Base-by-base conservation (phyloP, 2,113 vertebrate species). In the Eulemur rufifrons region DNA sequence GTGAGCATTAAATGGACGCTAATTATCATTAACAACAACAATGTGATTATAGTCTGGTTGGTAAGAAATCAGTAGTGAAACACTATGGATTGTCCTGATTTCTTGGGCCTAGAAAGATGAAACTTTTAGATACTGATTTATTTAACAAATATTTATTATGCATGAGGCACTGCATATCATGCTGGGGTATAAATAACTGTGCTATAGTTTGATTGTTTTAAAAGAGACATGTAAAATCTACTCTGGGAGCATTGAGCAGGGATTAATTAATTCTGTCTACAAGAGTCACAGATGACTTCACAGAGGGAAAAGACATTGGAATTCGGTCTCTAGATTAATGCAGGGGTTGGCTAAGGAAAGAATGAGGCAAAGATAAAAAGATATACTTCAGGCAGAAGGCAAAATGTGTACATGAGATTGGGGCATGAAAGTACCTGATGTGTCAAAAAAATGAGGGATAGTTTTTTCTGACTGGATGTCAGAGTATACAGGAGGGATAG, bases 151-250 rank as follows among this genome's bases (percentile, higher is more conserved):
- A 97, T 88, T 96, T 97, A 91, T 96, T 85, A 88, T 91, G 64
- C 89, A 47, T 87, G 78, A 95, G 66, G 88, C 63, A 92, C 81
- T 61, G 69, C 73, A 61, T 82, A 83, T 81, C 82, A 87, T 83
- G 81, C 54, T 84, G 54, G 6, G 74, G 42, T 90, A 89, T 97
- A 94, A 96, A 84, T 91, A 95, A 88, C 76, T 13, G 14, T 91
- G 59, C 80, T 97, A 91, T 95, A 83, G 93, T 84, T 95, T 91
- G 81, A 96, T 90, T 96, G 32, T 92, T 96, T 97, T 87, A 95
- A 96, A 95, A 90, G 69, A 95, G 76, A 94, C 61, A 86, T 42
- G 34, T 89, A 88, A 91, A 95, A 91, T 93, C 56, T 88, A 95
- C 86, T 93, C 77, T 74, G 56, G 82, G 50, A 96, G 32, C 63